A percentile compares a stretch with the other conserved stretches of the same genome.
Evolutionary conservation across 2,113 vertebrate species (phyloP).

Genomic region (Anarhynchus alexandrinus): DNA sequence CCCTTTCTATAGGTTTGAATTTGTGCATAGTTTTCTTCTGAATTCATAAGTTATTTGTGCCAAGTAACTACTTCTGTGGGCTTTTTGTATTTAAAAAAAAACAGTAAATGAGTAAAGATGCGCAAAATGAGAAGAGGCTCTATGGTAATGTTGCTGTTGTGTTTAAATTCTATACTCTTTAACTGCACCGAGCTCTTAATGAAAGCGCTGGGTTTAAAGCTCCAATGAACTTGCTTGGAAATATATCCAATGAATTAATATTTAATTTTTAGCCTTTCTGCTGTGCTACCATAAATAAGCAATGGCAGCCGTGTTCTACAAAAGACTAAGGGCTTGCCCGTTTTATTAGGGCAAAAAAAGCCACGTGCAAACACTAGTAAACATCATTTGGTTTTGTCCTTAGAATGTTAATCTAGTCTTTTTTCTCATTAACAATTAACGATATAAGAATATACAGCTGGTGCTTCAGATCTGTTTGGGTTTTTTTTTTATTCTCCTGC

Average conservation of each 20-base stretch:
- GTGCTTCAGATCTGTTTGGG: not conserved
- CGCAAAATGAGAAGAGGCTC: not conserved
- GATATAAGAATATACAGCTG: not conserved
- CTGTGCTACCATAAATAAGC: not conserved
- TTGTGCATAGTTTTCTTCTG: not conserved
- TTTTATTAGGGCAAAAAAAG: not conserved
- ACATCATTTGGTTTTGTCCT: not conserved
- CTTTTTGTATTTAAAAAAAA: not conserved
- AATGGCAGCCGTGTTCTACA: not conserved
- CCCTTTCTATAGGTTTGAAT: not conserved
- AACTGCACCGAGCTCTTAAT: not conserved
- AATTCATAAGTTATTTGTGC: not conserved
- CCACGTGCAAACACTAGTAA: not conserved
- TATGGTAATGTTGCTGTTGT: not conserved
- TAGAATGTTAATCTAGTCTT: not conserved
- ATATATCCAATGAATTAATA: not conserved
- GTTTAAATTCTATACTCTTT: not conserved
- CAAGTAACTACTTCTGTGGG: not conserved
- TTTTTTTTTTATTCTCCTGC: not conserved
- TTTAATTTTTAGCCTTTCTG: not conserved
- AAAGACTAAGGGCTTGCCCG: not conserved
- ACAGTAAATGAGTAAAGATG: not conserved
- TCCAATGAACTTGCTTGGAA: not conserved
- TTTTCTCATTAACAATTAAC: not conserved
- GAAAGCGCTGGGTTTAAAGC: not conserved